Percentiles rank a stretch among this genome's conserved stretches.
Conservation (phyloP, 2,888 invertebrate genomes). For the Platycnemis pennipes region DNA sequence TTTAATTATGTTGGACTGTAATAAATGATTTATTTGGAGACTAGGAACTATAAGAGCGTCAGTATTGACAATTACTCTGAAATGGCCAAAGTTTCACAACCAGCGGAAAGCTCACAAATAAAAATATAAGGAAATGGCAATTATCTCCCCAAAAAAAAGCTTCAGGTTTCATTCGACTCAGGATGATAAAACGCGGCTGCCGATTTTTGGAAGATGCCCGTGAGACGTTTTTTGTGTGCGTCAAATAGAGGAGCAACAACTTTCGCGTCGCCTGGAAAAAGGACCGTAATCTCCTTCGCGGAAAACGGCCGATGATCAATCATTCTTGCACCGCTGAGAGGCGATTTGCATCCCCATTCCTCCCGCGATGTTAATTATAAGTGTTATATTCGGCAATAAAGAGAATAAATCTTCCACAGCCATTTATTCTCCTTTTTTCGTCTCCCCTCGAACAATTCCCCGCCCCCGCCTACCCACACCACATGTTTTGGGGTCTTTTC, state of each 20-base stretch:
- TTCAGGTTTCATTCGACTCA: background rate
- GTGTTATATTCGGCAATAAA: constrained; percentile 36
- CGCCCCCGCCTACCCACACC: background rate
- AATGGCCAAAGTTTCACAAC: too few relatives aligned
- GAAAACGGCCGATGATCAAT: background rate
- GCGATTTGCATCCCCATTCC: background rate
- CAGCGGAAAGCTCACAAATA: too few relatives aligned
- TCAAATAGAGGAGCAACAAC: background rate
- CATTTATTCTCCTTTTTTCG: background rate
- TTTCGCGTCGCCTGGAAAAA: constrained; percentile 16
- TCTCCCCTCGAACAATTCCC: background rate
- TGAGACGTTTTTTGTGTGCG: background rate
- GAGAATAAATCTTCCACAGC: constrained; percentile 24
- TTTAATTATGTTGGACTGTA: too few relatives aligned
- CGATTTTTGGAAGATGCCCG: background rate
- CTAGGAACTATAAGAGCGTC: too few relatives aligned
- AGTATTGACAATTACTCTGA: too few relatives aligned
- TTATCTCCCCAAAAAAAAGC: background rate
- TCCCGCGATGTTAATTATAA: constrained; percentile 19
- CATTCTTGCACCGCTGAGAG: constrained; percentile 28
- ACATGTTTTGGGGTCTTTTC: background rate
- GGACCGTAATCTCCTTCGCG: background rate
- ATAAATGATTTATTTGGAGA: too few relatives aligned
- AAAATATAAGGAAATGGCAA: too few relatives aligned
- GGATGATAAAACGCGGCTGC: background rate